These are phyloP conservation scores for Trichopoda pennipes DNA, from an alignment of 2,888 invertebrate genomes.

Conservation along the genomic window DNA sequence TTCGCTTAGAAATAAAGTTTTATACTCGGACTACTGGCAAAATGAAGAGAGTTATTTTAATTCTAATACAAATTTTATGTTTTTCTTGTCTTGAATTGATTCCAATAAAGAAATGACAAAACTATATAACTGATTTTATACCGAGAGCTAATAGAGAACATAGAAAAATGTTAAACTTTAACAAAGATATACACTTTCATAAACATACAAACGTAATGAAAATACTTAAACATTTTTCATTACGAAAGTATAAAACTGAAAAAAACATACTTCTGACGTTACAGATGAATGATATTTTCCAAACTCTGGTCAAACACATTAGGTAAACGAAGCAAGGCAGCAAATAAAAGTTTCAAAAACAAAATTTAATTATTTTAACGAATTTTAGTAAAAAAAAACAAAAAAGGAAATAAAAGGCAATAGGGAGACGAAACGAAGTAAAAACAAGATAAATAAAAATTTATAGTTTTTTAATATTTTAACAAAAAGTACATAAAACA, in stretches of 20 bases:
- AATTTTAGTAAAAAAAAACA: not conserved
- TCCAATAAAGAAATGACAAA: not conserved
- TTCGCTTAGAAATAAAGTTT: too few relatives aligned
- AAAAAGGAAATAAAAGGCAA: too few relatives aligned
- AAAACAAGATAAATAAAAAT: not conserved
- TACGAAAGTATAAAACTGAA: slow-evolving; percentile 7
- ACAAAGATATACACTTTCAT: not conserved
- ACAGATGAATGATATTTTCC: not conserved
- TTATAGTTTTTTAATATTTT: too few relatives aligned
- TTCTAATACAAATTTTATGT: not conserved
- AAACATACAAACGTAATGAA: slow-evolving; percentile 15
- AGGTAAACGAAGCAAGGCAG: not conserved
- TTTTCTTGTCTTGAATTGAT: not conserved
- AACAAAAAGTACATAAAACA: not conserved
- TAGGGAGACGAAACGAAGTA: not conserved
- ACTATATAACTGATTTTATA: slow-evolving; percentile 33
- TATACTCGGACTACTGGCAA: too few relatives aligned
- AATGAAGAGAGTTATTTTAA: slow-evolving; percentile 1
- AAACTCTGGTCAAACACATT: slow-evolving; percentile 1
- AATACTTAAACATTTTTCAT: slow-evolving; percentile 11
- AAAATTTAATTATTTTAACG: slow-evolving; percentile 15
- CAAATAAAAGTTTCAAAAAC: not conserved
- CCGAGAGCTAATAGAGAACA: slow-evolving; percentile 33
- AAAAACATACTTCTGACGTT: slow-evolving; percentile 5
- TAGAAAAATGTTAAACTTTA: slow-evolving; percentile 4